phyloP scores from a whole-genome alignment of 37 sponge, comb jelly and placozoan species.

The Halisarca cf. caerulea region DNA sequence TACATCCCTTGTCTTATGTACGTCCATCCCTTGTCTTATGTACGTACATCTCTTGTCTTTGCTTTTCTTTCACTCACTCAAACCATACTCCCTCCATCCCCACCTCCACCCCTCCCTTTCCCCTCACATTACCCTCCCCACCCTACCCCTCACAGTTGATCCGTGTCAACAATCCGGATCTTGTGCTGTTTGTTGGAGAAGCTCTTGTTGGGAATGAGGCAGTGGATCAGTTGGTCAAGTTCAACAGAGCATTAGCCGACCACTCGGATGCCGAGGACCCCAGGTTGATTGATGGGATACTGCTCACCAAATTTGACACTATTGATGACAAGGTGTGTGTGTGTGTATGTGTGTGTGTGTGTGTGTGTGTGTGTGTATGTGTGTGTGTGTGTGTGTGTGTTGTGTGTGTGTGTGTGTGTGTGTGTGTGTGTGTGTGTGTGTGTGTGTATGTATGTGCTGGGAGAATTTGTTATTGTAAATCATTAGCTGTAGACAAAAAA shows the following conservation, averaged over 20 bases:
- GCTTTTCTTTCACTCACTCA: too few species aligned
- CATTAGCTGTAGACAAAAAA: too few species aligned
- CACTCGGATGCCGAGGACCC: conserved; percentile 60
- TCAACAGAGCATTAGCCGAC: conserved; percentile 90
- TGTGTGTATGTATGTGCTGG: too few species aligned
- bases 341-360: background rate
- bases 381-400: background rate
- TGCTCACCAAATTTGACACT: conserved; percentile 98
- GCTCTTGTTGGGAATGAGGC: conserved; percentile 98
- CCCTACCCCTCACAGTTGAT: conserved; percentile 58
- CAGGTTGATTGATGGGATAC: conserved; percentile 87
- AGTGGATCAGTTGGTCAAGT: conserved; percentile 92
- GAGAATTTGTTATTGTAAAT: background rate
- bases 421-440: conserved; percentile 1
- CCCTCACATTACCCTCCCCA: background rate
- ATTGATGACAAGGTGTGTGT: conserved; percentile 91
- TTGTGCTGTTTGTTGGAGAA: conserved; percentile 96
- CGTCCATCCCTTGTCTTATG: too few species aligned
- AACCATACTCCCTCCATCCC: too few species aligned
- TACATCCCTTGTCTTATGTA: too few species aligned
- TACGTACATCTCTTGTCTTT: too few species aligned
- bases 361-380: background rate
- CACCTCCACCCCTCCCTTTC: background rate
- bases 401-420: conserved; percentile 11
- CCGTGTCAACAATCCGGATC: conserved; percentile 81